phyloP scores from a whole-genome alignment of 2,113 vertebrate species.

The Symphodus melops region DNA sequence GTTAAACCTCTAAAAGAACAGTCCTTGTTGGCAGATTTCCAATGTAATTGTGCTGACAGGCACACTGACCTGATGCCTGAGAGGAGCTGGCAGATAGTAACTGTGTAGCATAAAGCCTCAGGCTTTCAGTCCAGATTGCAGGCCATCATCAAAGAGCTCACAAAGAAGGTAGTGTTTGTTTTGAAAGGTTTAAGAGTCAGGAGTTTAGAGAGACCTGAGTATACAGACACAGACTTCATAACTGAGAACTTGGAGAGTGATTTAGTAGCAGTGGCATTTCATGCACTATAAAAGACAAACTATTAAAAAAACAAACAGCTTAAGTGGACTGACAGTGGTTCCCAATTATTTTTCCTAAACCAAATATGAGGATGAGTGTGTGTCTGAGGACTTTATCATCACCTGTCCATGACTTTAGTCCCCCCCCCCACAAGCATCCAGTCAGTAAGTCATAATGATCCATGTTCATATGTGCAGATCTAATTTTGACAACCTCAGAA shows the following conservation, averaged over 20 bases:
- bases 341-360: too few species aligned
- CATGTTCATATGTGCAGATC: too few species aligned
- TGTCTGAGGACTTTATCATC: too few species aligned
- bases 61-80: conserved; percentile 24
- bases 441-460: too few species aligned
- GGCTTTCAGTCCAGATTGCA: conserved; percentile 14
- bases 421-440: too few species aligned
- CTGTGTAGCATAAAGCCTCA: conserved; percentile 10
- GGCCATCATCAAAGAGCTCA: conserved; percentile 3
- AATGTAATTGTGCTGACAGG: conserved; percentile 5
- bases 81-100: conserved; percentile 35
- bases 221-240: not conserved
- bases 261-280: too few species aligned
- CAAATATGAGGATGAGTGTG: too few species aligned
- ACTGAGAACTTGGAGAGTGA: not conserved
- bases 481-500: too few species aligned
- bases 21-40: not conserved
- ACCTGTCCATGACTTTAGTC: too few species aligned
- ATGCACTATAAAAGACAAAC: too few species aligned
- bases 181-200: not conserved
- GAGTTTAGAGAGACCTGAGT: not conserved
- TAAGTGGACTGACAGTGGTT: too few species aligned
- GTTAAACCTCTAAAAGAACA: not conserved
- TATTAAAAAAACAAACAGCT: too few species aligned
- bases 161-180: not conserved